Base-by-base conservation (phyloP, 2,113 vertebrate genomes). In the Tor tambroides region DNA sequence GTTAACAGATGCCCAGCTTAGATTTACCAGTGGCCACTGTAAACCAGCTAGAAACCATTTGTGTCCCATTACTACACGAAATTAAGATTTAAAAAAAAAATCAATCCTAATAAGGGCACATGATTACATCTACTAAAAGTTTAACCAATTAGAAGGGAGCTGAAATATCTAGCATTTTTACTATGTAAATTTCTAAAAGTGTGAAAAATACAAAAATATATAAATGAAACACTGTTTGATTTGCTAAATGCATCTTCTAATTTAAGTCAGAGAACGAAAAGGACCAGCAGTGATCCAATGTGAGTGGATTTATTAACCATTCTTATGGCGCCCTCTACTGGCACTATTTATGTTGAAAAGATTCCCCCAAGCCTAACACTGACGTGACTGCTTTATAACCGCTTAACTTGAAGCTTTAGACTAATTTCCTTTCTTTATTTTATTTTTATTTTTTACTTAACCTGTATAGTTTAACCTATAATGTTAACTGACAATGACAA, bases 311-410 rank as follows among this genome's bases (percentile, higher is more conserved):
- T 78, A 61, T 54, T 72, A 23, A 63, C 5, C 30, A 9, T 89
- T 14, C 69, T 56, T 35, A 32, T 82, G 59, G 77, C 76, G 82
- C 85, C 76, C 6, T 84, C 88, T 89, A 15, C 35, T 81, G 88
- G 46, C 21, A 23, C 0, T 23, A 65, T 28, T 71, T 35, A 38
- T 35, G 46, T 79, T 61, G 2, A 38, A 23, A 61, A 21, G 14
- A 41, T 41, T 41, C 6, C 7, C 1, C 1, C 17, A 54, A 54
- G 4, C 15, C 26, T 19, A 26, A 17, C 72, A 15, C 4, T 7
- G 5, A 8, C 5, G 23, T 28, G 43, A 56, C 11, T 56, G 15
- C 49, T 30, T 28, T 15, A 5, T 26, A 21, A 11, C 26, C 2
- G 75, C 26, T 51, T 30, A 10, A 77, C 38, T n/a, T 43, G 23